phyloP scores from a whole-genome alignment of 2,888 invertebrate genomes.

The Rhimphoctona megacephalus region DNA sequence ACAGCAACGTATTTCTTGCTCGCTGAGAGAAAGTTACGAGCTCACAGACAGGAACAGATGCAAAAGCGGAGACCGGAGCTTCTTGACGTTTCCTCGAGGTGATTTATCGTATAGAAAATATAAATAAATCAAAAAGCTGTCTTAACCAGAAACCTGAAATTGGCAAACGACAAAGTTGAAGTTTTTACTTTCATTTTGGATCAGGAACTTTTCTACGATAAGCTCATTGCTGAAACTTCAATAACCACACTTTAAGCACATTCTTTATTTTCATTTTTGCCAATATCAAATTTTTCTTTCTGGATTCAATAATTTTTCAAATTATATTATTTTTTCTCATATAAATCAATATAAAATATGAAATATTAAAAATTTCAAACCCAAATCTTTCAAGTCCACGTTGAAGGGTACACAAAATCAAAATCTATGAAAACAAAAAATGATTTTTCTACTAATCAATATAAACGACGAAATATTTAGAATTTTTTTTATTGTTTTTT shows the following conservation, averaged over 20 bases:
- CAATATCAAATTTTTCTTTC: not conserved
- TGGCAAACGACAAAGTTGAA: not conserved
- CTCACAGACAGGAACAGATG: constrained; percentile 89
- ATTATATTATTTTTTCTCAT: too few relatives aligned
- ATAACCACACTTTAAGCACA: too few relatives aligned
- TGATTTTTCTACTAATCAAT: not conserved
- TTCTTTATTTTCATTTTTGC: not conserved
- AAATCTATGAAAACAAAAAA: not conserved
- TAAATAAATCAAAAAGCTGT: not conserved
- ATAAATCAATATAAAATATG: too few relatives aligned
- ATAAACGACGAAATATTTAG: too few relatives aligned
- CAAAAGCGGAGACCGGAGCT: constrained; percentile 85
- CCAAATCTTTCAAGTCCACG: not conserved
- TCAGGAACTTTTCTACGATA: not conserved
- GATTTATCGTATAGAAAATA: constrained; percentile 42
- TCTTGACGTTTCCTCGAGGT: constrained; percentile 80
- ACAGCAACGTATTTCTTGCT: constrained; percentile 99
- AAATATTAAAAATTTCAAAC: too few relatives aligned
- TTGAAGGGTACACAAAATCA: not conserved
- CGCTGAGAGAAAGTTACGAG: constrained; percentile 95
- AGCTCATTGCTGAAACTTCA: too few relatives aligned
- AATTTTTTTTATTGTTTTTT: too few relatives aligned
- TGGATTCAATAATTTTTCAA: too few relatives aligned
- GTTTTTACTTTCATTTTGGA: not conserved
- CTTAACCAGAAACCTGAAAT: not conserved